phyloP scores from a whole-genome alignment of 92 coral and sea anemone genomes.

The Muricea muricata region DNA sequence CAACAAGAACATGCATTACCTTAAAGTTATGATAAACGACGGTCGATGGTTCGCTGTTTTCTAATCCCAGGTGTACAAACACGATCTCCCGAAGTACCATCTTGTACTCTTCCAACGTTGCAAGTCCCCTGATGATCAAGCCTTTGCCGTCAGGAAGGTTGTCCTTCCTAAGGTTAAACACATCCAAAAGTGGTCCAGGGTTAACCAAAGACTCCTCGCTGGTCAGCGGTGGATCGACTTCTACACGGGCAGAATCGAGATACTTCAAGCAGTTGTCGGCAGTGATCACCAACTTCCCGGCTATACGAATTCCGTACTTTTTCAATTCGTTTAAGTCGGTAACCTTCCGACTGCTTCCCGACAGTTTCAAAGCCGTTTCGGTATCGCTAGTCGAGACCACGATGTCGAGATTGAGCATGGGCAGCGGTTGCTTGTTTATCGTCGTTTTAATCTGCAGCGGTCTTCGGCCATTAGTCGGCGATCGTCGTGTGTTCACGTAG shows the following conservation, averaged over 20 bases:
- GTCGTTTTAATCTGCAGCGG: conserved; percentile 63
- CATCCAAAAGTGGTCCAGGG: conserved; percentile 72
- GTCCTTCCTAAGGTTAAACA: conserved; percentile 68
- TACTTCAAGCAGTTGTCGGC: conserved; percentile 61
- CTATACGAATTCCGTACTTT: conserved; percentile 74
- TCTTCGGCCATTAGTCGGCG: conserved; percentile 88
- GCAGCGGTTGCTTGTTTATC: conserved; percentile 55
- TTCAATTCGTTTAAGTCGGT: conserved; percentile 44
- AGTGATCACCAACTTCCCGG: conserved; percentile 63
- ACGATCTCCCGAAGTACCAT: conserved; percentile 76
- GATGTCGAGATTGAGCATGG: conserved; percentile 55
- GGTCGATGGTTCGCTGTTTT: conserved; percentile 43
- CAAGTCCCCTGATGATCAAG: conserved; percentile 83
- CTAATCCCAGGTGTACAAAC: conserved; percentile 62
- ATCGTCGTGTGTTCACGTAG: conserved; percentile 81
- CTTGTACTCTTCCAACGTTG: conserved; percentile 75
- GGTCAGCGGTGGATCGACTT: conserved; percentile 78
- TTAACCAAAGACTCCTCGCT: conserved; percentile 78
- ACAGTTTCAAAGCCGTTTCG: conserved; percentile 69
- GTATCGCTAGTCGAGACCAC: conserved; percentile 66
- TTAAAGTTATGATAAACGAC: conserved; percentile 64
- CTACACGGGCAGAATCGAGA: conserved; percentile 75
- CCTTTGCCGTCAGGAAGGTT: conserved; percentile 63
- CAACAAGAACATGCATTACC: conserved; percentile 60
- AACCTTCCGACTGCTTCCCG: conserved; percentile 65